Evolutionary conservation across 2,797 vertebrate genomes (phyloP).

Genomic region (Leptodactylus fallax): DNA sequence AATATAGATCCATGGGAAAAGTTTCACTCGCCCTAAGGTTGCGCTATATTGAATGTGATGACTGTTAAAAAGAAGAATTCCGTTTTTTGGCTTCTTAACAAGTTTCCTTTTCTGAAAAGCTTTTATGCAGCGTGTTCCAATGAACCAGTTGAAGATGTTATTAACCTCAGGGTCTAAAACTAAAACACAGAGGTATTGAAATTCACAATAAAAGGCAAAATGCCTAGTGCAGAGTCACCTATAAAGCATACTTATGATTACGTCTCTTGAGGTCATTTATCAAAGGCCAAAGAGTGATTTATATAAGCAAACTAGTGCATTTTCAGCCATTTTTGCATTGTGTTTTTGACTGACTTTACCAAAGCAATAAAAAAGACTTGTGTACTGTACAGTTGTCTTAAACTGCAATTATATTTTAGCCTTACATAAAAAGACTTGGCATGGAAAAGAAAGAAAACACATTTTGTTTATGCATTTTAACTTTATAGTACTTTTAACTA

Average conservation of each 20-base stretch:
- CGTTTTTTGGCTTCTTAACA: slow-evolving; percentile 50
- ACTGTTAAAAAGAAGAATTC: slow-evolving; percentile 58
- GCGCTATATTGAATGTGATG: slow-evolving; percentile 46
- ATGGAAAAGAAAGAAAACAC: not conserved
- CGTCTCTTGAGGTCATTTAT: slow-evolving; percentile 58
- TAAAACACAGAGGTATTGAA: slow-evolving; percentile 58
- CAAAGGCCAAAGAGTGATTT: slow-evolving; percentile 58
- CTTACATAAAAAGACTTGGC: too few species aligned
- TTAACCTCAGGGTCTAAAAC: slow-evolving; percentile 60
- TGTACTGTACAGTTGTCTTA: not conserved
- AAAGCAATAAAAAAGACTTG: slow-evolving; percentile 21
- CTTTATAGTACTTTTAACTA: not conserved
- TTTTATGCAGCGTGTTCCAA: slow-evolving; percentile 56
- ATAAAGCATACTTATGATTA: slow-evolving; percentile 62
- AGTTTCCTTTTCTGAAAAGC: slow-evolving; percentile 36
- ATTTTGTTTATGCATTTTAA: not conserved
- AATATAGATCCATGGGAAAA: slow-evolving; percentile 51
- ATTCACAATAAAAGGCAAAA: slow-evolving; percentile 60
- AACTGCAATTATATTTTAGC: not conserved
- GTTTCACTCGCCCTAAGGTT: slow-evolving; percentile 56
- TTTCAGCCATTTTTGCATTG: slow-evolving; percentile 47
- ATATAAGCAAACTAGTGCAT: slow-evolving; percentile 53
- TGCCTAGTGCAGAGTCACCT: slow-evolving; percentile 50
- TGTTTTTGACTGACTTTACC: slow-evolving; percentile 23
- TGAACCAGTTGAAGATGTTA: slow-evolving; percentile 58